A percentile compares a stretch with the other conserved stretches of the same genome.
Evolutionary conservation across 2,888 invertebrate genomes (phyloP).

Genomic region (Drosophila infuscata): DNA sequence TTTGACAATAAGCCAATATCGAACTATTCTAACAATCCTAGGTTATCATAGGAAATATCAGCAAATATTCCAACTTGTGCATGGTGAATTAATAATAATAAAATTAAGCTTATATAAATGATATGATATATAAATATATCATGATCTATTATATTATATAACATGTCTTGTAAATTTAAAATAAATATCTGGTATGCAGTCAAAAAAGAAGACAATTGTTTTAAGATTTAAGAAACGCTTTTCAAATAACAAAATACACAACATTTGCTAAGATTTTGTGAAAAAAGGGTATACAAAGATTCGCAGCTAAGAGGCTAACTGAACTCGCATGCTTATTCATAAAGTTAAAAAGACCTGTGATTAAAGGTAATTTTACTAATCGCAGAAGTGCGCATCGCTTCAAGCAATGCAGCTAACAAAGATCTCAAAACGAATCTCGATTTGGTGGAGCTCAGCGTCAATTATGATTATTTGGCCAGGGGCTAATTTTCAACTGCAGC

Average conservation of each 20-base stretch:
- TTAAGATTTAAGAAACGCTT: neutral
- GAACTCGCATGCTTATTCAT: slow-evolving; percentile 11
- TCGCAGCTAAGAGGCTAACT: neutral
- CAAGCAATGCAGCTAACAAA: slow-evolving; percentile 36
- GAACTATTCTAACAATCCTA: neutral
- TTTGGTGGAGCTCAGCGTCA: slow-evolving; percentile 24
- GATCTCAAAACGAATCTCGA: slow-evolving; percentile 38
- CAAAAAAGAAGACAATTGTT: neutral
- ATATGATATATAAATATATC: too few species aligned
- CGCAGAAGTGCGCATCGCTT: slow-evolving; percentile 7
- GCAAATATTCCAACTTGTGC: too few species aligned
- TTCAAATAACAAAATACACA: neutral
- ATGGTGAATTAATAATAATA: neutral
- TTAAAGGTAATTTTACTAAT: slow-evolving; percentile 52
- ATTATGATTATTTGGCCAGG: slow-evolving; percentile 56
- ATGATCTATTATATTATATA: too few species aligned
- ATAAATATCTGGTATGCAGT: neutral
- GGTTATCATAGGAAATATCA: too few species aligned
- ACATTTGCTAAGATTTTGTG: neutral
- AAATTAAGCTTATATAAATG: neutral
- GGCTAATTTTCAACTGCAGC: slow-evolving; percentile 46
- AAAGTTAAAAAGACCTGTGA: slow-evolving; percentile 31
- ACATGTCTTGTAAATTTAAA: too few species aligned
- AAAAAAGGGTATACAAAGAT: slow-evolving; percentile 6
- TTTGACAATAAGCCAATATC: neutral